Conservation (phyloP, 2,888 invertebrate genomes). For the Creontiades dilutus region DNA sequence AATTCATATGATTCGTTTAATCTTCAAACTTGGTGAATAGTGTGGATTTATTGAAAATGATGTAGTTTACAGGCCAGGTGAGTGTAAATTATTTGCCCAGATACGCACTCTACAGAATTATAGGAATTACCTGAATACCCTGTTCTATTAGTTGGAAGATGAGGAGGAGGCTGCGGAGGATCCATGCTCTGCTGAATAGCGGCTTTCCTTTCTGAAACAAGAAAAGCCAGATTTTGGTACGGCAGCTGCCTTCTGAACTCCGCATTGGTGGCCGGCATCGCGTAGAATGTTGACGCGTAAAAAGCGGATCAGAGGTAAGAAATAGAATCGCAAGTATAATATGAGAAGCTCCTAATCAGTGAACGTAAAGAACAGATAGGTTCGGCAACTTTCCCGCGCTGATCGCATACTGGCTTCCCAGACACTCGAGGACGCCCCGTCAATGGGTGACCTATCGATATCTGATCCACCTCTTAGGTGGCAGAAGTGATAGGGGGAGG, state of each 20-base stretch:
- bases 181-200: slow-evolving; percentile 63
- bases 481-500: neutral
- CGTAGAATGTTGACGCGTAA: neutral
- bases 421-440: slow-evolving; percentile 45
- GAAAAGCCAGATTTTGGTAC: slow-evolving; percentile 65
- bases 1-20: too few relatives aligned
- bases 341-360: neutral
- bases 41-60: too few relatives aligned
- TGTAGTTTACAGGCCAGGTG: too few relatives aligned
- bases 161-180: slow-evolving; percentile 6
- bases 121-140: neutral
- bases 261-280: slow-evolving; percentile 56
- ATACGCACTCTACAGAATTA: too few relatives aligned
- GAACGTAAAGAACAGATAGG: neutral
- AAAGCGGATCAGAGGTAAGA: neutral
- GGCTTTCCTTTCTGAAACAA: slow-evolving; percentile 68
- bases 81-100: too few relatives aligned
- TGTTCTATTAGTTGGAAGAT: slow-evolving; percentile 30
- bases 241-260: slow-evolving; percentile 56
- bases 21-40: too few relatives aligned
- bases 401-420: slow-evolving; percentile 41
- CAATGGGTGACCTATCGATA: slow-evolving; percentile 47
- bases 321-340: neutral
- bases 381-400: slow-evolving; percentile 19
- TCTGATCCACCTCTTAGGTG: neutral